Conservation (phyloP, 2,797 vertebrate genomes). For the Enteromius paludinosus region DNA sequence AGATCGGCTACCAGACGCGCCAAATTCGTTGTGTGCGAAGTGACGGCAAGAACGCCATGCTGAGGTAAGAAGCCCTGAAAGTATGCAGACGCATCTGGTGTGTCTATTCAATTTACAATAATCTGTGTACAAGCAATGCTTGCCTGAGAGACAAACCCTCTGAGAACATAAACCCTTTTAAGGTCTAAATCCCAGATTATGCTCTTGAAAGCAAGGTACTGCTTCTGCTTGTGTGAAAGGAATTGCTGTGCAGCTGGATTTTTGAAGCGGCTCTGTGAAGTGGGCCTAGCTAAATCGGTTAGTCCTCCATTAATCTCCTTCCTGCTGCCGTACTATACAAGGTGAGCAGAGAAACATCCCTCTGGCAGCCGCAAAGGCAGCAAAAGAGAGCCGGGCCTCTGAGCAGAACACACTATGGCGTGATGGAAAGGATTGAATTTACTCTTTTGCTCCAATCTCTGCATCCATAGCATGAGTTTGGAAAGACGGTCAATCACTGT, state of each 20-base stretch:
- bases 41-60: constrained; percentile 83
- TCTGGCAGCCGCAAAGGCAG: constrained; percentile 21
- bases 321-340: constrained; percentile 36
- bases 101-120: constrained; percentile 35
- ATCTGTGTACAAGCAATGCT: constrained; percentile 41
- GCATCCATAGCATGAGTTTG: constrained; percentile 50
- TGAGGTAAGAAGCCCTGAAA: constrained; percentile 83
- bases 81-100: not conserved
- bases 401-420: constrained; percentile 46
- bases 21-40: constrained; percentile 87
- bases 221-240: constrained; percentile 35
- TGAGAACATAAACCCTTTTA: constrained; percentile 53
- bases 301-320: constrained; percentile 60
- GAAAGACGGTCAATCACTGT: constrained; percentile 29
- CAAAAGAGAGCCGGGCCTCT: constrained; percentile 17
- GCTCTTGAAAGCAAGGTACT: constrained; percentile 53
- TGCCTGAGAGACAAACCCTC: constrained; percentile 48
- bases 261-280: constrained; percentile 44
- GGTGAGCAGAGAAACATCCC: constrained; percentile 46
- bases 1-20: constrained; percentile 90
- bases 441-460: constrained; percentile 29
- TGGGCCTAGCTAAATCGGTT: constrained; percentile 54
- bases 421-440: constrained; percentile 55
- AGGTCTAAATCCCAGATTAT: constrained; percentile 54
- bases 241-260: constrained; percentile 49